Percentiles rank a stretch among this genome's conserved stretches.
Evolutionary conservation across 2,797 vertebrate genomes (phyloP).

Genomic region (Stomatorhinus walkeri): DNA sequence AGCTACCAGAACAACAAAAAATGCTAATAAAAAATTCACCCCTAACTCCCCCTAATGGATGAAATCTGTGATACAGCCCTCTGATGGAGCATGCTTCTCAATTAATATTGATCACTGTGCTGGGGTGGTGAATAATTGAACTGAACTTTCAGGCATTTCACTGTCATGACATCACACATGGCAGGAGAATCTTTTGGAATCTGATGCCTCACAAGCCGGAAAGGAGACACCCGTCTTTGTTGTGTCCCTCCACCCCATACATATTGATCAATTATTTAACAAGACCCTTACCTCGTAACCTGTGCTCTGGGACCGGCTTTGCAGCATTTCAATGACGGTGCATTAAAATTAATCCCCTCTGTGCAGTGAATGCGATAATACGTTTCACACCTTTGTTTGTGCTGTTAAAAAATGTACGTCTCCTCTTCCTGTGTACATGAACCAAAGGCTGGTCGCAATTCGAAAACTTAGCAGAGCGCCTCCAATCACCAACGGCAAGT

Average conservation of each 20-base stretch:
- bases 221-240: background rate
- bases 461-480: background rate
- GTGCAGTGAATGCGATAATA: background rate
- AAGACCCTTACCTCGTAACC: conserved; percentile 9
- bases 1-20: background rate
- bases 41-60: background rate
- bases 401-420: background rate
- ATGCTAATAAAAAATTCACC: background rate
- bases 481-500: background rate
- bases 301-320: background rate
- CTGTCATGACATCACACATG: conserved; percentile 1
- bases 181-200: conserved; percentile 12
- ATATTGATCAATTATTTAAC: conserved; percentile 14
- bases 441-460: background rate
- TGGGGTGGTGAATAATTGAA: conserved; percentile 50
- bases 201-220: conserved; percentile 3
- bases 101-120: conserved; percentile 48
- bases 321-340: background rate
- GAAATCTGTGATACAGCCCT: background rate
- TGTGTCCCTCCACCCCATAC: background rate
- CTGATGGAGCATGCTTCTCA: conserved; percentile 27
- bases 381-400: background rate
- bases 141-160: conserved; percentile 19
- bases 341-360: background rate
- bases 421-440: background rate